Evolutionary conservation across 1,140 invertebrate genomes (phyloP).

Genomic region (Acromyrmex heyeri): DNA sequence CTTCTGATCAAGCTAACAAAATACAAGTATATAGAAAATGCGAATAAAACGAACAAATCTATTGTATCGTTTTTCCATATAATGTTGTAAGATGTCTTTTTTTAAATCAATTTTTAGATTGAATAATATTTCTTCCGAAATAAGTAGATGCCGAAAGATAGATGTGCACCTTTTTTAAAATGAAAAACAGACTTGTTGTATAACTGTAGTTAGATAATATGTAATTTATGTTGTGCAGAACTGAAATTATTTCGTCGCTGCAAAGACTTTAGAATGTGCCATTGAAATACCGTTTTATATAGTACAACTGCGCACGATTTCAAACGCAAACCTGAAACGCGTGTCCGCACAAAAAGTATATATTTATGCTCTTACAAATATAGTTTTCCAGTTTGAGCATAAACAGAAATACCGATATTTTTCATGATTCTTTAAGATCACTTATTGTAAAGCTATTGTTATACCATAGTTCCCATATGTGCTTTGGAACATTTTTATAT

Average conservation of each 20-base stretch:
- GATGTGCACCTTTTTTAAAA: conserved; percentile 9
- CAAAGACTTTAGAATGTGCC: conserved; percentile 49
- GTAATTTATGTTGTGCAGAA: conserved; percentile 45
- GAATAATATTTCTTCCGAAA: conserved; percentile 1
- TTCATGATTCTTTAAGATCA: conserved; percentile 51
- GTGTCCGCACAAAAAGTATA: conserved; percentile 39
- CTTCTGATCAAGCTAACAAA: conserved; percentile 40
- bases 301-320: conserved; percentile 56
- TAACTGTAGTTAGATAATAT: conserved; percentile 41
- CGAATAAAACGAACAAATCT: conserved; percentile 27
- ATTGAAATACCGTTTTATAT: conserved; percentile 51
- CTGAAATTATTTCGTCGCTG: background rate
- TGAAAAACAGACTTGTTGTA: conserved; percentile 2
- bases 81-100: conserved; percentile 16
- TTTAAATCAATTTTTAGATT: conserved; percentile 13
- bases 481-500: conserved; percentile 32
- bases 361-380: conserved; percentile 52
- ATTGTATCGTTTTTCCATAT: conserved; percentile 29
- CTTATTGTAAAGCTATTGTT: conserved; percentile 44
- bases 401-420: conserved; percentile 48
- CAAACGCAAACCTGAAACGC: conserved; percentile 33
- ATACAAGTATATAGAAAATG: conserved; percentile 13
- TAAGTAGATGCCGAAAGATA: conserved; percentile 4
- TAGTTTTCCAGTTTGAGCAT: conserved; percentile 47
- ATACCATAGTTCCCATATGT: conserved; percentile 37